A percentile compares a stretch with the other conserved stretches of the same genome.
phyloP scores from a whole-genome alignment of 1,140 invertebrate species.

The Ceratosolen fusciceps region DNA sequence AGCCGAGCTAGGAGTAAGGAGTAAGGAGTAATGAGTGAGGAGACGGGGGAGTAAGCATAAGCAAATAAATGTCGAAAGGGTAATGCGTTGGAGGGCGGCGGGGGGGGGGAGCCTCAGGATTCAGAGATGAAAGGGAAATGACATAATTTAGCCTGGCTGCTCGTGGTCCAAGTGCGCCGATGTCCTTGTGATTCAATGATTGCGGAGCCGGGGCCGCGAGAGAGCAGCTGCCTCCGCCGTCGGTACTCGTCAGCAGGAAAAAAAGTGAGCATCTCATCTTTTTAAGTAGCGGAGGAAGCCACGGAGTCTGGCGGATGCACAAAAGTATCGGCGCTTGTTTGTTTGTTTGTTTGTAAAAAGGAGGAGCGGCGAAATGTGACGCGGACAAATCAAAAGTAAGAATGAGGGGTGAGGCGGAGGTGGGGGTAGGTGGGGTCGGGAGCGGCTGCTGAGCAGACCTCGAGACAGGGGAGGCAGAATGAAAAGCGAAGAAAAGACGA shows the following conservation, averaged over 20 bases:
- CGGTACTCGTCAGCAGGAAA: no score
- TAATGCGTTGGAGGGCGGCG: neutral
- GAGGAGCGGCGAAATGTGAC: slow-evolving; percentile 2
- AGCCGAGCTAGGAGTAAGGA: no score
- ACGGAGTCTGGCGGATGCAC: slow-evolving; percentile 41
- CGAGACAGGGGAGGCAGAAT: slow-evolving; percentile 17
- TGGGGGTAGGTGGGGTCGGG: no score
- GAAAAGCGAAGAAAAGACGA: slow-evolving; percentile 36
- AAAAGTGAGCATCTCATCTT: slow-evolving; percentile 38
- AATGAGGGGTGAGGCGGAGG: slow-evolving; percentile 26
- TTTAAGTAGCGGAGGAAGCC: slow-evolving; percentile 47
- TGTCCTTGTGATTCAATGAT: slow-evolving; percentile 26
- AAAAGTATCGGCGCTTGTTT: slow-evolving; percentile 37
- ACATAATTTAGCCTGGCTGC: neutral
- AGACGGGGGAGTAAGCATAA: neutral
- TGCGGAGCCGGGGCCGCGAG: neutral
- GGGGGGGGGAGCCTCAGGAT: neutral
- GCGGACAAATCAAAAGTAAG: slow-evolving; percentile 45
- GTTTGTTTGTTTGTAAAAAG: slow-evolving; percentile 13
- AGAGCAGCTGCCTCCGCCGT: slow-evolving; percentile 32
- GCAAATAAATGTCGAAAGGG: slow-evolving; percentile 9
- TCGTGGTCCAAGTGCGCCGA: neutral
- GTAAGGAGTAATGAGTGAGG: no score
- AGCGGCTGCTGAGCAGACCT: no score
- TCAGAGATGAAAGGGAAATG: slow-evolving; percentile 23